A percentile compares a stretch with the other conserved stretches of the same genome.
Conservation (phyloP, 2,113 vertebrate genomes). For the Pundamilia nyererei region DNA sequence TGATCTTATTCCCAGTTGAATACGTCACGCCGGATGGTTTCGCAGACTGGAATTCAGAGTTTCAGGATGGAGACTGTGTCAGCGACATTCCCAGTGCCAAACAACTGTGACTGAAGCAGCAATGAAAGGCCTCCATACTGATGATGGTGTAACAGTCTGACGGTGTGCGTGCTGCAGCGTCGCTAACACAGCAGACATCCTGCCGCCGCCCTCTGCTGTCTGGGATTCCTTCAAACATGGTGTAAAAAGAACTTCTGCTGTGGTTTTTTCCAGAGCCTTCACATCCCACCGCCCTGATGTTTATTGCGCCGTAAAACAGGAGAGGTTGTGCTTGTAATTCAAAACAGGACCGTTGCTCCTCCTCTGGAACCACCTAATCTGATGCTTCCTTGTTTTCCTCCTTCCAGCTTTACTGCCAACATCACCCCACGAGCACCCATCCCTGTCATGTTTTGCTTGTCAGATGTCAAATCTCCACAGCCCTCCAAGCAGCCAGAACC, state of each 20-base stretch:
- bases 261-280: background rate
- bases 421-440: background rate
- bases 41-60: background rate
- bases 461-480: background rate
- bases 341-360: background rate
- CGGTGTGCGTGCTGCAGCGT: background rate
- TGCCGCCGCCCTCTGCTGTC: background rate
- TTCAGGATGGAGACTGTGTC: background rate
- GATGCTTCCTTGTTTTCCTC: background rate
- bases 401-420: background rate
- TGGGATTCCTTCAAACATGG: constrained; percentile 9
- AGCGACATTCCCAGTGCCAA: background rate
- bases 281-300: background rate
- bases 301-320: constrained; percentile 36
- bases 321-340: constrained; percentile 19
- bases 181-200: background rate
- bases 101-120: background rate
- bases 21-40: background rate
- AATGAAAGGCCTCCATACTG: background rate
- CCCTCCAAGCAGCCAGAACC: background rate
- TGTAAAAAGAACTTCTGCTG: constrained; percentile 18
- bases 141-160: background rate
- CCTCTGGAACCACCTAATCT: background rate
- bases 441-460: constrained; percentile 12
- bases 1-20: background rate